Evolutionary conservation across 35 echinoderm and acorn worm genomes (phyloP), one percentile per base, ranked within the genome.

Genomic region (Acanthaster planci): DNA sequence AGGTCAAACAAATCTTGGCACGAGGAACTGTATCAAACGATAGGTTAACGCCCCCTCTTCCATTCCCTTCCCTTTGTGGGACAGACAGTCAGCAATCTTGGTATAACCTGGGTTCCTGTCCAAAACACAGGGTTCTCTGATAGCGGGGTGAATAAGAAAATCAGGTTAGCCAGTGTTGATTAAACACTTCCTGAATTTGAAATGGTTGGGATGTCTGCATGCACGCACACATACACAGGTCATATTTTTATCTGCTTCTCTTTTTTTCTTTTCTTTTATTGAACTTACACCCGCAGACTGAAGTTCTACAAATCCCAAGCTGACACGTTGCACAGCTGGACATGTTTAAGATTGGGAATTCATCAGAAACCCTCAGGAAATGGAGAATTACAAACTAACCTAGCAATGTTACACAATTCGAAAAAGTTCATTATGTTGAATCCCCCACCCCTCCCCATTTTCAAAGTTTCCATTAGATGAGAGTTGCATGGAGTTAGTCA

Each of bases 131-230:
- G 22, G 14, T 34, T 29, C 23, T 21, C 64, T 23, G 64, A 72
- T 72, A 72, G 30, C 64, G 34, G 21, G 21, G 34, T 16, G 64
- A 72, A 72, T 26, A 35, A 47, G n/a, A 72, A 72, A 72, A 29
- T 26, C 64, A 29, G 21, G 34, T 26, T 31, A 26, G 64, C 4
- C 18, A 72, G 30, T 34, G 23, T 8, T 72, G 30, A 72, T 72
- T 72, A 72, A 72, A 34, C 64, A 72, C 64, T 72, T 72, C 64
- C 64, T 72, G 64, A 29, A 34, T 31, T 72, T 72, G 64, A 34
- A 26, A 59, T 21, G 34, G 26, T 72, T 72, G 14, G 23, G 64
- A 72, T 72, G 64, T 29, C 30, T 72, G 64, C 64, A 72, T 26
- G 64, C 64, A 72, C 64, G 64, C 64, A 72, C 29, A 34, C 64